Evolutionary conservation across 1,140 invertebrate genomes (phyloP), one percentile per base, ranked within the genome.

Genomic region (Drosophila truncata): DNA sequence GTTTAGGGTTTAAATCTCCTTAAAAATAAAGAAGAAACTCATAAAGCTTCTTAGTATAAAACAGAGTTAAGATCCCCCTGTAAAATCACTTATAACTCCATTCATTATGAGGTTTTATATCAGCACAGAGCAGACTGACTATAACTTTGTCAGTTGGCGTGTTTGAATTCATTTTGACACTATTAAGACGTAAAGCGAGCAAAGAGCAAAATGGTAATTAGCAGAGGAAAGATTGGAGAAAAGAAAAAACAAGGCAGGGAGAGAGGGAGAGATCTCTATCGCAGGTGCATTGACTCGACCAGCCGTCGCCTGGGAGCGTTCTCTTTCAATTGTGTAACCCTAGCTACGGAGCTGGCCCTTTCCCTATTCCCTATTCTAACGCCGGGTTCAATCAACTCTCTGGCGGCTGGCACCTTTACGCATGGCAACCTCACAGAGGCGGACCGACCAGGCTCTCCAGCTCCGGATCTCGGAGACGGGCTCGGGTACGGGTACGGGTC

Each of bases 311-410:
- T 78, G 73, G 60, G 47, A 77, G 73, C 79, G 78, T 70, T 74
- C 74, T 82, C 58, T 85, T 90, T 90, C 85, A 91, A 90, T 90
- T 90, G 85, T 90, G 86, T 85, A 90, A 90, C 86, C 78, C 64
- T 80, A 87, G n/a, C 29, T 33, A 29, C 20, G 29, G 39, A 27
- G 35, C 65, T 44, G 52, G 29, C 54, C 58, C 58, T 61, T 42
- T 18, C 29, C 18, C 18, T 42, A 59, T 59, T 64, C 25, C 47
- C 44, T 59, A 54, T 65, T 79, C 78, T 50, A 78, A 75, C 78
- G 77, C 71, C 72, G 29, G 54, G 85, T 91, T 90, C 85, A 90
- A 82, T 90, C 82, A 90, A 90, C 86, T 78, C 83, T 42, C 44
- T 27, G 47, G 4, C 47, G 71, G 55, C 86, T 90, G 70, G 79